These are phyloP conservation scores for Sycobia sp. DNA, from an alignment of 1,140 invertebrate species.

Conservation along the genomic window DNA sequence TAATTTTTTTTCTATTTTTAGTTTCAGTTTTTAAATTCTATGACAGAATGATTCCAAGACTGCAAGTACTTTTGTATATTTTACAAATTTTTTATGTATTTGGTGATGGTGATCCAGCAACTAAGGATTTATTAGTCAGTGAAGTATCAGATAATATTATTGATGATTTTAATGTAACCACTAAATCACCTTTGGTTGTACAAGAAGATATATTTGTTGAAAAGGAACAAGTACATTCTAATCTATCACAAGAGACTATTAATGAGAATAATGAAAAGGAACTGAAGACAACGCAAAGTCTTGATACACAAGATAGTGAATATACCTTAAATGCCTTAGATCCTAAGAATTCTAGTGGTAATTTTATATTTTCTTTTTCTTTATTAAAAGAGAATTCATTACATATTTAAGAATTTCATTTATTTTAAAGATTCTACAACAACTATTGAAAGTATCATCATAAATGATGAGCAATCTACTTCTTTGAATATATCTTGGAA, in stretches of 20 bases:
- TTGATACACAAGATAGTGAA: slow-evolving; percentile 4
- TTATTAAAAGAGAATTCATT: not conserved
- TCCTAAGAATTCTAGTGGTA: slow-evolving; percentile 6
- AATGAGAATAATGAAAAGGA: not conserved
- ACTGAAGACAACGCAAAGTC: not conserved
- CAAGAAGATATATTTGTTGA: not conserved
- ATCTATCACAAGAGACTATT: not conserved
- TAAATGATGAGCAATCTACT: slow-evolving; percentile 3
- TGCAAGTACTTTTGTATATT: slow-evolving; percentile 35
- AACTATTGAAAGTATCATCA: slow-evolving; percentile 5
- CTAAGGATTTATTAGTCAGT: not conserved
- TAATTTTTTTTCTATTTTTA: not conserved
- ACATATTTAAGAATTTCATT: not conserved
- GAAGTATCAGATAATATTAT: slow-evolving; percentile 21
- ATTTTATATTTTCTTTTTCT: not conserved
- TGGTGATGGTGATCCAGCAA: slow-evolving; percentile 25
- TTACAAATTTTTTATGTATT: slow-evolving; percentile 35
- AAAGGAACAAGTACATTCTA: not conserved
- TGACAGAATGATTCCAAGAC: slow-evolving; percentile 36
- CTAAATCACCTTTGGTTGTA: not conserved
- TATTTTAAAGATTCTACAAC: not conserved
- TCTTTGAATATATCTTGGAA: slow-evolving; percentile 37
- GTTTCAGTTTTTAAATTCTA: slow-evolving; percentile 9
- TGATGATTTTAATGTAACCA: slow-evolving; percentile 5
- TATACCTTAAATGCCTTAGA: not conserved